Evolutionary conservation across 2,888 invertebrate species (phyloP).

Genomic region (Drosophila anomalipes): DNA sequence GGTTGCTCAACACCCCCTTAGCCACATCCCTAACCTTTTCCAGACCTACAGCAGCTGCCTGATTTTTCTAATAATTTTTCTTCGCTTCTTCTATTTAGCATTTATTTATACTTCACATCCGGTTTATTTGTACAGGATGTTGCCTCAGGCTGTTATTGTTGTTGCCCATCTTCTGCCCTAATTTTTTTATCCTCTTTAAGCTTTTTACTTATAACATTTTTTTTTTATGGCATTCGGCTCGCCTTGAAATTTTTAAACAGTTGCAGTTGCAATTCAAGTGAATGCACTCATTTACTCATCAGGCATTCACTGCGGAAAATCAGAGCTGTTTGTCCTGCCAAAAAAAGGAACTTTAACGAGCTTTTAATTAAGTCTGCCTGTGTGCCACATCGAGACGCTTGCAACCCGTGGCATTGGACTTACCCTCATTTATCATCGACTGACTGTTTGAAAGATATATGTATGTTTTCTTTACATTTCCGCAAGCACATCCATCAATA

Average conservation of each 20-base stretch:
- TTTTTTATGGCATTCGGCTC: constrained; percentile 3
- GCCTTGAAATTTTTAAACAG: not conserved
- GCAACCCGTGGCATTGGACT: constrained; percentile 8
- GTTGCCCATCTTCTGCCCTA: constrained; percentile 25
- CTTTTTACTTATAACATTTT: constrained; percentile 4
- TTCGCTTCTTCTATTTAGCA: constrained; percentile 62
- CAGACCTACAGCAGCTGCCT: constrained; percentile 2
- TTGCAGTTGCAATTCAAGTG: constrained; percentile 31
- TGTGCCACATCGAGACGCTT: constrained; percentile 31
- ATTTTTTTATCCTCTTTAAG: constrained; percentile 23
- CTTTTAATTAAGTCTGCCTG: constrained; percentile 44
- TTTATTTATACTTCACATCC: constrained; percentile 69
- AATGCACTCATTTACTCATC: constrained; percentile 40
- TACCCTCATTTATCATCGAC: constrained; percentile 39
- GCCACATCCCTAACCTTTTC: not conserved
- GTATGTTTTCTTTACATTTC: constrained; percentile 33
- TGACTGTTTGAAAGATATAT: constrained; percentile 19
- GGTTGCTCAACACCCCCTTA: constrained; percentile 13
- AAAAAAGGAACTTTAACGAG: constrained; percentile 44
- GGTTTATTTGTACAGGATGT: constrained; percentile 70
- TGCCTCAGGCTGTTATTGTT: constrained; percentile 40
- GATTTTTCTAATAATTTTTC: constrained; percentile 47
- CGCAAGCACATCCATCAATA: constrained; percentile 42
- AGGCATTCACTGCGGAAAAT: constrained; percentile 18
- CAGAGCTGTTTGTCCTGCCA: not conserved